Percentiles rank a stretch among this genome's conserved stretches.
Evolutionary conservation across 1,140 invertebrate genomes (phyloP).

Genomic region (Drosophila mauritiana): DNA sequence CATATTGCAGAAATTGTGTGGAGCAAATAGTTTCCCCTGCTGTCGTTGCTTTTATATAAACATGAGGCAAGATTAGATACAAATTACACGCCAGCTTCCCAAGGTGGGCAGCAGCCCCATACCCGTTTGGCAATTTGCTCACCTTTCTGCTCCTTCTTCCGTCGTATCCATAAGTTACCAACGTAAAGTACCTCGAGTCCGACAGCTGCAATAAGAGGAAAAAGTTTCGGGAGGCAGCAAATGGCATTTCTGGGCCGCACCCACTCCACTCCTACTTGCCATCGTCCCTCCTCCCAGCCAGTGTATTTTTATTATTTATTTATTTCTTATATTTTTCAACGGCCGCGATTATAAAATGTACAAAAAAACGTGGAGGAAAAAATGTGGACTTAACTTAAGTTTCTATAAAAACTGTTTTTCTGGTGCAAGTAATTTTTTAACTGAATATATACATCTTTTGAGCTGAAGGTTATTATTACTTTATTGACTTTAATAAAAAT

Average conservation of each 20-base stretch:
- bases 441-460: too few species aligned
- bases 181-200: conserved; percentile 62
- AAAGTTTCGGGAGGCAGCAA: conserved; percentile 65
- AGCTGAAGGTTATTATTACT: neutral
- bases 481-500: neutral
- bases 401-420: too few species aligned
- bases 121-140: conserved; percentile 68
- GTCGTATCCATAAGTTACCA: conserved; percentile 77
- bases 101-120: conserved; percentile 56
- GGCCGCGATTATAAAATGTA: conserved; percentile 69
- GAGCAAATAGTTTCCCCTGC: conserved; percentile 50
- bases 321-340: conserved; percentile 71
- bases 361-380: conserved; percentile 16
- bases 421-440: too few species aligned
- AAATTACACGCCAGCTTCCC: conserved; percentile 79
- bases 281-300: conserved; percentile 21
- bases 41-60: conserved; percentile 79
- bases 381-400: conserved; percentile 20
- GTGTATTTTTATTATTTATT: conserved; percentile 79
- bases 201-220: conserved; percentile 71
- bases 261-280: conserved; percentile 33
- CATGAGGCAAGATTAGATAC: conserved; percentile 81
- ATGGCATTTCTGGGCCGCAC: conserved; percentile 50
- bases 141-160: conserved; percentile 48
- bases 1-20: conserved; percentile 75